A percentile compares a stretch with the other conserved stretches of the same genome.
phyloP scores from a whole-genome alignment of 2,888 invertebrate species.

The Augochlorella aurata region DNA sequence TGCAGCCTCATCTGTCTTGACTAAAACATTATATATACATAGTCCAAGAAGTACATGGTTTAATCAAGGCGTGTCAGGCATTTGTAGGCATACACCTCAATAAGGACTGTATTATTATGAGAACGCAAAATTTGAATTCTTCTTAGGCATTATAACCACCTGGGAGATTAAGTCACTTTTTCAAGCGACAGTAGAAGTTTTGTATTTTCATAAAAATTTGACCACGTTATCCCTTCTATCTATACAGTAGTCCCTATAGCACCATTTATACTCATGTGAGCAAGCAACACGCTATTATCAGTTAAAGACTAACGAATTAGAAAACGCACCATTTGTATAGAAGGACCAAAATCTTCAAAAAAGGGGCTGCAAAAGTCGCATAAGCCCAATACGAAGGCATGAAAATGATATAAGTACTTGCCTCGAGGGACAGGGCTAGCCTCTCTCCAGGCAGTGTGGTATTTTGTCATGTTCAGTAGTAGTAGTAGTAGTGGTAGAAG shows the following conservation, averaged over 20 bases:
- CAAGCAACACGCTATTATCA: conserved; percentile 68
- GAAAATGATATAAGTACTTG: conserved; percentile 81
- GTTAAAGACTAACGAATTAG: conserved; percentile 56
- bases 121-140: conserved; percentile 10
- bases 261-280: conserved; percentile 29
- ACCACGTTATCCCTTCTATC: conserved; percentile 2
- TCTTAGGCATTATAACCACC: conserved; percentile 14
- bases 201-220: conserved; percentile 16
- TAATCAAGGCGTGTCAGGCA: conserved; percentile 26
- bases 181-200: conserved; percentile 33
- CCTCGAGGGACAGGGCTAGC: conserved; percentile 82
- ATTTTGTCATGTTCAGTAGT: conserved; percentile 82
- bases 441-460: conserved; percentile 82
- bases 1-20: conserved; percentile 10
- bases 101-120: conserved; percentile 15
- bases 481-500: conserved; percentile 80
- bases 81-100: conserved; percentile 19
- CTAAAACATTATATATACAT: conserved; percentile 7
- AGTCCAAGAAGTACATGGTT: conserved; percentile 10
- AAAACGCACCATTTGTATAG: conserved; percentile 68
- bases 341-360: conserved; percentile 68
- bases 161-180: conserved; percentile 30
- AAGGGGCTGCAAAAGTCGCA: conserved; percentile 77
- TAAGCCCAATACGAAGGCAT: conserved; percentile 75
- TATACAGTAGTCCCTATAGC: conserved; percentile 24